These are phyloP conservation scores for Anas platyrhynchos DNA, from an alignment of 2,113 vertebrate genomes.

Conservation along the genomic window DNA sequence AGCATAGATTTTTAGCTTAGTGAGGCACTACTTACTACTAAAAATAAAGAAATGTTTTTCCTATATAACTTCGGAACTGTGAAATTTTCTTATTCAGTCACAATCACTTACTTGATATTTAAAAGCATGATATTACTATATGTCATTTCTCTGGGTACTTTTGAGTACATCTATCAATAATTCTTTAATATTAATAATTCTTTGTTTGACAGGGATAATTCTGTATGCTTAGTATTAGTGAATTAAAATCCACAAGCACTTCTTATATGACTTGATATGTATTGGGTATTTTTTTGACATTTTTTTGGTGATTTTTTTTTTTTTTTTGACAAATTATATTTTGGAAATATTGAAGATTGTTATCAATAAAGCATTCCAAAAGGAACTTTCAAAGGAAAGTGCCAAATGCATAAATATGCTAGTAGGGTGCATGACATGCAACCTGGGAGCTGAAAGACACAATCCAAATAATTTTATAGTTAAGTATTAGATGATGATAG, in stretches of 20 bases:
- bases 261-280: background rate
- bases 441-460: background rate
- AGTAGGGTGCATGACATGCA: background rate
- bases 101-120: background rate
- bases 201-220: background rate
- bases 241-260: background rate
- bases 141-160: background rate
- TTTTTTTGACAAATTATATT: background rate
- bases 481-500: background rate
- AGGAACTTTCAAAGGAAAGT: background rate
- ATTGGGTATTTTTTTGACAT: background rate
- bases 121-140: background rate
- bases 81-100: background rate
- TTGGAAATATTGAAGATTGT: background rate
- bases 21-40: background rate
- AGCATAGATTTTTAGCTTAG: background rate
- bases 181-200: background rate
- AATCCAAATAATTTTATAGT: background rate
- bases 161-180: background rate
- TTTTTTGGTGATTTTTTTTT: background rate
- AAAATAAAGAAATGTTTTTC: background rate
- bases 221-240: background rate
- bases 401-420: background rate
- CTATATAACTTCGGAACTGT: background rate
- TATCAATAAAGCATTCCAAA: accelerated